These are phyloP conservation scores for Hipposideros armiger DNA, from an alignment of 2,113 vertebrate species.

Conservation along the genomic window DNA sequence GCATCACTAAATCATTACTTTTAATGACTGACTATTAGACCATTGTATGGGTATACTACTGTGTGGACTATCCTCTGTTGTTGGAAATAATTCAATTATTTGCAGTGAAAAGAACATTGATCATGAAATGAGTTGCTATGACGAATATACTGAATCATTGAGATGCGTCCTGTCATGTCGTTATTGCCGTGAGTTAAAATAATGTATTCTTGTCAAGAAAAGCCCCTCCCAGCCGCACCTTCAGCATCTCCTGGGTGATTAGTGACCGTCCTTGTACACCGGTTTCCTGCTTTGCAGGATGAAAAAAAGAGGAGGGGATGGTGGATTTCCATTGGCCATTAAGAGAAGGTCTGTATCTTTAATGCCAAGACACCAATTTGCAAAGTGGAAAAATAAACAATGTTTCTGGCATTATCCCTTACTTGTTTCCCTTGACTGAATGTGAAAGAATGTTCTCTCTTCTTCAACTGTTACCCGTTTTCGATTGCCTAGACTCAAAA, in stretches of 20 bases:
- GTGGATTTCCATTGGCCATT: not conserved
- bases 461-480: not conserved
- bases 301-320: not conserved
- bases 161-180: constrained; percentile 56
- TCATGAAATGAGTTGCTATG: constrained; percentile 56
- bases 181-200: constrained; percentile 50
- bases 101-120: not conserved
- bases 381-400: not conserved
- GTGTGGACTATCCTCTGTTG: not conserved
- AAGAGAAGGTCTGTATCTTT: not conserved
- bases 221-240: constrained; percentile 71
- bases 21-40: not conserved
- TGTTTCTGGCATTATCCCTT: not conserved
- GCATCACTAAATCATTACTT: not conserved
- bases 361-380: not conserved
- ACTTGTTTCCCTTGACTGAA: not conserved
- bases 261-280: not conserved
- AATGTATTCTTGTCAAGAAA: constrained; percentile 57
- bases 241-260: constrained; percentile 22
- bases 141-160: constrained; percentile 64
- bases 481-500: constrained; percentile 24
- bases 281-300: not conserved
- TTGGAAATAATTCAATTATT: constrained; percentile 64
- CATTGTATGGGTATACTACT: not conserved
- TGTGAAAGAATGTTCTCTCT: not conserved